phyloP scores from a whole-genome alignment of 2,113 vertebrate genomes.

The Spea bombifrons region DNA sequence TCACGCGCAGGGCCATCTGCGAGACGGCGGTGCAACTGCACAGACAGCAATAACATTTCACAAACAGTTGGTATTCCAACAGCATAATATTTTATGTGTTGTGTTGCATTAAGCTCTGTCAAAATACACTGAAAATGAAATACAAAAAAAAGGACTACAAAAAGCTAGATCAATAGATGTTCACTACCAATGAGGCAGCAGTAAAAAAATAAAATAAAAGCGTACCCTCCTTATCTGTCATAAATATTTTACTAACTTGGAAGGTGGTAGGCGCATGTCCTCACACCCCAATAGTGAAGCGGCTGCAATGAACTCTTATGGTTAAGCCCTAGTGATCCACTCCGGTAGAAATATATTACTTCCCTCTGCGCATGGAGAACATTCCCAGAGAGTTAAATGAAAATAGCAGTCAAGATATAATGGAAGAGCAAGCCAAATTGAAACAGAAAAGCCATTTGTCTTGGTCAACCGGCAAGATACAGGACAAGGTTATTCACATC shows the following conservation, averaged over 20 bases:
- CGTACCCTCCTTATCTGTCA: too few relatives aligned
- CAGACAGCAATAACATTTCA: background rate
- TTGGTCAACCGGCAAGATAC: conserved; percentile 32
- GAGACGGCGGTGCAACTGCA: background rate
- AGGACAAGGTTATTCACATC: conserved; percentile 40
- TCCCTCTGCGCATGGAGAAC: background rate
- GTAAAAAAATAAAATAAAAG: too few relatives aligned
- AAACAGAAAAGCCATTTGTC: conserved; percentile 38
- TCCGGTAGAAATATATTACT: background rate
- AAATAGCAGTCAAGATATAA: conserved; percentile 34
- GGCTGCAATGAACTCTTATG: too few relatives aligned
- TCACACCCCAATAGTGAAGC: too few relatives aligned
- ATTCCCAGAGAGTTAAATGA: conserved; percentile 34
- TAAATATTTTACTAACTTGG: too few relatives aligned
- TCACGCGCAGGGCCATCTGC: background rate
- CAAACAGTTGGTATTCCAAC: background rate
- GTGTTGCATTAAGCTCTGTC: background rate
- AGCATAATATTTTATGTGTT: background rate
- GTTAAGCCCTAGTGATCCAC: background rate
- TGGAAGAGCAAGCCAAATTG: conserved; percentile 26
- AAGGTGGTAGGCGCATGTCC: too few relatives aligned
- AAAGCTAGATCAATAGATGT: too few relatives aligned
- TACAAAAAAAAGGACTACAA: too few relatives aligned
- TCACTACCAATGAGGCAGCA: too few relatives aligned
- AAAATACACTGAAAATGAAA: background rate